These are phyloP conservation scores for Anisognathus igniventris DNA, from an alignment of 2,797 vertebrate species.

Conservation along the genomic window DNA sequence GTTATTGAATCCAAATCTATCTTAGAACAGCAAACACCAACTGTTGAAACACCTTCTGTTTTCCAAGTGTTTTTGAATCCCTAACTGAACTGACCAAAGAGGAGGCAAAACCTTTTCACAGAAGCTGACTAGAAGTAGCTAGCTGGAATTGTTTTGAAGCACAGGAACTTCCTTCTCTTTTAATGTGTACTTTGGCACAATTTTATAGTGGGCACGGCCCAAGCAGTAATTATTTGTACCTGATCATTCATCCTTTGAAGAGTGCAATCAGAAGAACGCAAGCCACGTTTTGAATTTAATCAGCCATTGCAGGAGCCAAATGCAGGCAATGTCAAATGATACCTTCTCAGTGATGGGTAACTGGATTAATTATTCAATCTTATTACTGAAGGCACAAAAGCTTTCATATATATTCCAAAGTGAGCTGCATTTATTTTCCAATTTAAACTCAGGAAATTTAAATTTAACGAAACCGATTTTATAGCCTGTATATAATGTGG, in stretches of 20 bases:
- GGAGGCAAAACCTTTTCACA: background rate
- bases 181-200: constrained; percentile 32
- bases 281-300: background rate
- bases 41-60: background rate
- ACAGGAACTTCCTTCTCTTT: background rate
- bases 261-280: background rate
- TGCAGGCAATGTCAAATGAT: background rate
- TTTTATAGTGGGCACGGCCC: background rate
- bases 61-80: background rate
- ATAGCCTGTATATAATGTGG: background rate
- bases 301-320: background rate
- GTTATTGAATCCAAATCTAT: background rate
- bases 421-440: background rate
- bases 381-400: background rate
- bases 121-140: background rate
- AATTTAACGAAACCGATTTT: background rate
- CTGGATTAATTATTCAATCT: constrained; percentile 23
- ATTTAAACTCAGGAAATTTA: background rate
- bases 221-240: constrained; percentile 9
- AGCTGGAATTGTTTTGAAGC: background rate
- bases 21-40: background rate
- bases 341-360: constrained; percentile 4
- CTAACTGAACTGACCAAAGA: background rate
- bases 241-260: background rate
- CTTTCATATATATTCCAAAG: background rate